These are phyloP conservation scores for Prolemur simus DNA, from an alignment of 2,113 vertebrate genomes.

Conservation along the genomic window DNA sequence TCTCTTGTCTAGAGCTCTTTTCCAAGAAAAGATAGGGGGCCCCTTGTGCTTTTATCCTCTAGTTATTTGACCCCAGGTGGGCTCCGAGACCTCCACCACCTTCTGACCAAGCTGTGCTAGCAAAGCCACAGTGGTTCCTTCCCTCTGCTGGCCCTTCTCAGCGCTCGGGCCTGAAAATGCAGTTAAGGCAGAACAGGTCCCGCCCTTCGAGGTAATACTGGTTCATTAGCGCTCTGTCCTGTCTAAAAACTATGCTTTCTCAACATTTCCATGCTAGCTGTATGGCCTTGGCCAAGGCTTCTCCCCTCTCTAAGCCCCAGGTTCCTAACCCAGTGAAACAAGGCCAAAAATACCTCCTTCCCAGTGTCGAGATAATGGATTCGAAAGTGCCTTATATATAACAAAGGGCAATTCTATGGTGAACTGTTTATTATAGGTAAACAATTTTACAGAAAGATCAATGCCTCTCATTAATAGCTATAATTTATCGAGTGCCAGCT, in stretches of 20 bases:
- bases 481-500: slow-evolving; percentile 35
- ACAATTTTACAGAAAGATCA: background rate
- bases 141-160: background rate
- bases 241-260: background rate
- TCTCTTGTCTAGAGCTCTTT: background rate
- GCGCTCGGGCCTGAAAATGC: background rate
- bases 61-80: background rate
- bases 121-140: background rate
- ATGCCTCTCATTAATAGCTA: slow-evolving; percentile 51
- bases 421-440: slow-evolving; percentile 33
- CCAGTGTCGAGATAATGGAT: background rate
- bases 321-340: background rate
- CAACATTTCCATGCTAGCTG: background rate
- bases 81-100: background rate
- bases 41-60: background rate
- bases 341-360: background rate
- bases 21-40: background rate
- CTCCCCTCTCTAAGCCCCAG: background rate
- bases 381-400: background rate
- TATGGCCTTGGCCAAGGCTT: background rate
- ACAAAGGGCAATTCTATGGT: background rate
- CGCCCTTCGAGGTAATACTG: background rate
- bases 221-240: background rate
- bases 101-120: accelerated
- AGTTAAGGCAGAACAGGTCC: background rate